Evolutionary conservation across 1,140 invertebrate species (phyloP).

Genomic region (Cecropterus lyciades): DNA sequence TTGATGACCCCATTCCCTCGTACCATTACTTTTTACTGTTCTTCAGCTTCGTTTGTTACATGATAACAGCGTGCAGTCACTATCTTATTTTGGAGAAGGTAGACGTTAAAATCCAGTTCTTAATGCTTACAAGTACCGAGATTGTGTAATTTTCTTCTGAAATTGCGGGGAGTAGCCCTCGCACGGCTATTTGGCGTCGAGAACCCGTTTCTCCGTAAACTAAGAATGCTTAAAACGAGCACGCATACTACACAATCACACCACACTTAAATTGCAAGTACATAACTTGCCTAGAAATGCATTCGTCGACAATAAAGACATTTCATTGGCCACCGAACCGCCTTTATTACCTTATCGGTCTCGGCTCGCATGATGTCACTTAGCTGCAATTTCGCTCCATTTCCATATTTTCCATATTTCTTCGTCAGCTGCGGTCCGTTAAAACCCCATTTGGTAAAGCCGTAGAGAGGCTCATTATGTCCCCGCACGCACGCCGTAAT

Average conservation of each 20-base stretch:
- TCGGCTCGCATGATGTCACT: slow-evolving; percentile 37
- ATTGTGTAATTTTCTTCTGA: slow-evolving; percentile 13
- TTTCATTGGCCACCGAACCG: slow-evolving; percentile 28
- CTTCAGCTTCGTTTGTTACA: slow-evolving; percentile 3
- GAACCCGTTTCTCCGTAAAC: slow-evolving; percentile 4
- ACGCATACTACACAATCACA: slow-evolving; percentile 4
- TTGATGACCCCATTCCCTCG: slow-evolving; percentile 29
- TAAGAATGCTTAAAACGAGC: not conserved
- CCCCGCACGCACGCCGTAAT: slow-evolving; percentile 43
- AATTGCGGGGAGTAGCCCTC: slow-evolving; percentile 8
- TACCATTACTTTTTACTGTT: slow-evolving; percentile 28
- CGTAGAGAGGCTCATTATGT: slow-evolving; percentile 34
- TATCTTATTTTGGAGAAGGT: slow-evolving; percentile 4
- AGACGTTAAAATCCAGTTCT: slow-evolving; percentile 6
- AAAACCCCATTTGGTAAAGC: slow-evolving; percentile 43
- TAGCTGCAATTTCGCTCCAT: slow-evolving; percentile 40
- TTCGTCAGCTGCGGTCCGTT: slow-evolving; percentile 48
- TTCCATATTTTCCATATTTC: slow-evolving; percentile 49
- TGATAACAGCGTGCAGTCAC: slow-evolving; percentile 7
- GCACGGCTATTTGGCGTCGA: not conserved
- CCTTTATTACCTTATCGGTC: slow-evolving; percentile 35
- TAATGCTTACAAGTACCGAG: slow-evolving; percentile 3
- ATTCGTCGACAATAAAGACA: slow-evolving; percentile 34
- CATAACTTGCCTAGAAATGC: slow-evolving; percentile 30
- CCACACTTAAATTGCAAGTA: slow-evolving; percentile 22